Conservation (phyloP, 92 coral and sea anemone species). For the Epizoanthus stellaris region DNA sequence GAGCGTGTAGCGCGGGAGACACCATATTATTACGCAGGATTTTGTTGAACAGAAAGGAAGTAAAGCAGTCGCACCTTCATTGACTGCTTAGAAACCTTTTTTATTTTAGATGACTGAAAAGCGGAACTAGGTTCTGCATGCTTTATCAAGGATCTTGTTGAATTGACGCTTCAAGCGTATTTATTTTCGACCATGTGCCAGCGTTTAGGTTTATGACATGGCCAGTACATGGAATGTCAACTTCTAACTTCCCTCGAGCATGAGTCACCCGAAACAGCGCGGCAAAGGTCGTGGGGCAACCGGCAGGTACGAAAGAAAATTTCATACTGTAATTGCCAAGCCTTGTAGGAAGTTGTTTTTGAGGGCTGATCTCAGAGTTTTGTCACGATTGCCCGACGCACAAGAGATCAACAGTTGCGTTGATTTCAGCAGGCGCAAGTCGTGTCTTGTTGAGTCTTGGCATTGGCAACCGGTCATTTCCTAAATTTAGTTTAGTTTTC, state of each 20-base stretch:
- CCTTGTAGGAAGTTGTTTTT: slow-evolving; percentile 25
- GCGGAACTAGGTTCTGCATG: slow-evolving; percentile 64
- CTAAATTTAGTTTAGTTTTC: slow-evolving; percentile 29
- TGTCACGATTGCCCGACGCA: slow-evolving; percentile 31
- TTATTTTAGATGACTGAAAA: slow-evolving; percentile 65
- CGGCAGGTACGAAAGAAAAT: slow-evolving; percentile 67
- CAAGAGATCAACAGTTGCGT: slow-evolving; percentile 5
- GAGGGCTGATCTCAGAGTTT: slow-evolving; percentile 12
- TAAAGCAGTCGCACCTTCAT: slow-evolving; percentile 58
- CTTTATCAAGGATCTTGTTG: slow-evolving; percentile 30
- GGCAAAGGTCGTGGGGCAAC: slow-evolving; percentile 76
- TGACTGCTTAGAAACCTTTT: slow-evolving; percentile 74
- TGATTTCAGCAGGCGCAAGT: slow-evolving; percentile 21
- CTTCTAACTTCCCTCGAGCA: slow-evolving; percentile 78
- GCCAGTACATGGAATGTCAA: slow-evolving; percentile 77
- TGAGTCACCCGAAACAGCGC: slow-evolving; percentile 75
- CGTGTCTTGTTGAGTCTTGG: slow-evolving; percentile 1
- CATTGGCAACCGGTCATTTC: slow-evolving; percentile 33
- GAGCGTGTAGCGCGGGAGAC: slow-evolving; percentile 79
- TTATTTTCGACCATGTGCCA: slow-evolving; percentile 33
- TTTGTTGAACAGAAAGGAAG: slow-evolving; percentile 80
- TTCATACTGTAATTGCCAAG: background rate
- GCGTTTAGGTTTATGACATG: slow-evolving; percentile 28
- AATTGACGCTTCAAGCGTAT: slow-evolving; percentile 32
- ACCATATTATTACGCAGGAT: slow-evolving; percentile 75